Evolutionary conservation across 2,113 vertebrate genomes (phyloP).

Genomic region (Oxyura jamaicensis): DNA sequence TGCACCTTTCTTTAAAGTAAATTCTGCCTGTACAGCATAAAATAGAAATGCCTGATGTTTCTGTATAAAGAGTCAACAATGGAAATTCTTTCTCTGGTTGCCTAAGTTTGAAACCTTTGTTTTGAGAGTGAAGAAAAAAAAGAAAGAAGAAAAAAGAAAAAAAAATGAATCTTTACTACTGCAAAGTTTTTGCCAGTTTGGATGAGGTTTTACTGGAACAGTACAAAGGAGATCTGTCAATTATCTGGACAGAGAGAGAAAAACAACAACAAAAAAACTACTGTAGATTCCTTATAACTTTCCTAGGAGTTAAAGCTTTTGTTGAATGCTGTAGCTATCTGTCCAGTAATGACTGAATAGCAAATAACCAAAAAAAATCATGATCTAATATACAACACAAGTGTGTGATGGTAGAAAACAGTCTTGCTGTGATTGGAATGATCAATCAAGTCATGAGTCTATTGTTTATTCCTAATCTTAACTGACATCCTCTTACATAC

Average conservation of each 20-base stretch:
- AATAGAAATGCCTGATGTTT: not conserved
- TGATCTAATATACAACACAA: not conserved
- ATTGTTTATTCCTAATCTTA: not conserved
- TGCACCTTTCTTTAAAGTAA: not conserved
- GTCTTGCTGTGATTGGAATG: not conserved
- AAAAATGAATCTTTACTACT: not conserved
- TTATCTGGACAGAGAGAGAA: not conserved
- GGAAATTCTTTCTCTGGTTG: not conserved
- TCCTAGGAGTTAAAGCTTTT: not conserved
- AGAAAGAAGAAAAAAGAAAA: not conserved
- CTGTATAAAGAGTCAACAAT: not conserved
- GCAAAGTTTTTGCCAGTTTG: not conserved
- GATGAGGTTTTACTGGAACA: not conserved
- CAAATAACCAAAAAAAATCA: not conserved
- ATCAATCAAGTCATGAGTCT: not conserved
- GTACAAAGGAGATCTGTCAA: not conserved
- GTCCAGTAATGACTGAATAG: not conserved
- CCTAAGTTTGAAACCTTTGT: not conserved
- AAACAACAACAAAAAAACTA: not conserved
- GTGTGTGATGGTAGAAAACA: not conserved
- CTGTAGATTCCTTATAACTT: not conserved
- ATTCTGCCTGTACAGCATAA: not conserved
- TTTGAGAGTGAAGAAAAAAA: not conserved
- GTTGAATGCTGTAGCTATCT: not conserved
- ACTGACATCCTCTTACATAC: conserved; percentile 18